Percentiles rank a stretch among this genome's conserved stretches.
These are phyloP conservation scores for Zosterops borbonicus DNA, from an alignment of 2,113 vertebrate species.

Conservation along the genomic window DNA sequence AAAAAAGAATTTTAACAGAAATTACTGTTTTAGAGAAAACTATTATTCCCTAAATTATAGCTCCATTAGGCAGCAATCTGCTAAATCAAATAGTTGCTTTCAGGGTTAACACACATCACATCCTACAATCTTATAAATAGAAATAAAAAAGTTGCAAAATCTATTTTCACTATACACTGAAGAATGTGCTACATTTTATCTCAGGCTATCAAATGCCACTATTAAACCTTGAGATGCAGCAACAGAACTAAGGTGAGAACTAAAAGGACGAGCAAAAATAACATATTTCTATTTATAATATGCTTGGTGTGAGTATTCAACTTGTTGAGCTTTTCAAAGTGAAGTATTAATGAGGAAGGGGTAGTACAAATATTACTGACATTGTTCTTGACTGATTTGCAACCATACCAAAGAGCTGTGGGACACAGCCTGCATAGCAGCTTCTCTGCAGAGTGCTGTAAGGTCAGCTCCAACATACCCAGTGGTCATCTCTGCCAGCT, in stretches of 20 bases:
- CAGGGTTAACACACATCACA: neutral
- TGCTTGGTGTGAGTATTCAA: neutral
- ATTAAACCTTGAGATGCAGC: neutral
- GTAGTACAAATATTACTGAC: neutral
- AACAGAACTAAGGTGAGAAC: neutral
- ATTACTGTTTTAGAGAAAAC: neutral
- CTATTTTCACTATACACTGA: neutral
- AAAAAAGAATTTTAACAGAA: neutral
- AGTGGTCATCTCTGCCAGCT: conserved; percentile 85
- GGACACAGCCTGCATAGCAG: conserved; percentile 84
- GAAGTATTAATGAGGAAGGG: neutral
- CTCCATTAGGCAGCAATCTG: neutral
- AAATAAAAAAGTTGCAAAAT: neutral
- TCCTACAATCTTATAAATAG: neutral
- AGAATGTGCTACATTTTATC: neutral
- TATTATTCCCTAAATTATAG: neutral
- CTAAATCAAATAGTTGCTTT: neutral
- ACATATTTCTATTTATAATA: neutral
- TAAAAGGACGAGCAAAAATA: neutral
- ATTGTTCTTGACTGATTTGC: neutral
- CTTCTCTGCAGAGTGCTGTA: conserved; percentile 89
- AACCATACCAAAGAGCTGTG: conserved; percentile 77
- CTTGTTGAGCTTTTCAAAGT: neutral
- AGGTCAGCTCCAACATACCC: conserved; percentile 95
- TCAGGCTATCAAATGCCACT: neutral